A percentile compares a stretch with the other conserved stretches of the same genome.
These are phyloP conservation scores for Clarias platycephalus DNA, from an alignment of 2,797 vertebrate genomes.

Conservation along the genomic window DNA sequence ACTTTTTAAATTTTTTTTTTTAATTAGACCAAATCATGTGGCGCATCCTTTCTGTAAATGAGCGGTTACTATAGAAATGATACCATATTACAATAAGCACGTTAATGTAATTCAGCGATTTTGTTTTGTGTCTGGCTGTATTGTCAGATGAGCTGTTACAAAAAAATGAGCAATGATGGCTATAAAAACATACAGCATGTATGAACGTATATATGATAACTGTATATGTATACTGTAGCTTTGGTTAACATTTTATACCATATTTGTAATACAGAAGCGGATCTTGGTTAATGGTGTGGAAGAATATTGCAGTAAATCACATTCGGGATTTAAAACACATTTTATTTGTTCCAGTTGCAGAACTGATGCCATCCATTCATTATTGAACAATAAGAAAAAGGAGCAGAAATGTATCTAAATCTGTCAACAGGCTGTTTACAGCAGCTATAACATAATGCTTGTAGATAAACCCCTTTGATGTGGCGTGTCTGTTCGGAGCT, in stretches of 20 bases:
- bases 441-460: not conserved
- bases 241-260: not conserved
- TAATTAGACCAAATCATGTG: too few relatives aligned
- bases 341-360: not conserved
- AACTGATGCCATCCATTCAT: not conserved
- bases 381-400: not conserved
- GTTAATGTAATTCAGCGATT: not conserved
- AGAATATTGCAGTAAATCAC: constrained; percentile 9
- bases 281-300: not conserved
- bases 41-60: not conserved
- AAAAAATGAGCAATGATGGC: not conserved
- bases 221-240: not conserved
- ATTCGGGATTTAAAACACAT: not conserved
- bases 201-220: not conserved
- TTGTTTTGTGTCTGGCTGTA: not conserved
- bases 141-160: not conserved
- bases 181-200: not conserved
- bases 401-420: not conserved
- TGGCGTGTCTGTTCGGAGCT: constrained; percentile 16
- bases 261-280: not conserved
- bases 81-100: not conserved
- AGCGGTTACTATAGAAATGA: not conserved
- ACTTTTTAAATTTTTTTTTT: too few relatives aligned
- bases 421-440: not conserved
- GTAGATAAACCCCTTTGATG: constrained; percentile 18